Conservation (phyloP, 2,113 vertebrate species). For the Ellobius talpinus region DNA sequence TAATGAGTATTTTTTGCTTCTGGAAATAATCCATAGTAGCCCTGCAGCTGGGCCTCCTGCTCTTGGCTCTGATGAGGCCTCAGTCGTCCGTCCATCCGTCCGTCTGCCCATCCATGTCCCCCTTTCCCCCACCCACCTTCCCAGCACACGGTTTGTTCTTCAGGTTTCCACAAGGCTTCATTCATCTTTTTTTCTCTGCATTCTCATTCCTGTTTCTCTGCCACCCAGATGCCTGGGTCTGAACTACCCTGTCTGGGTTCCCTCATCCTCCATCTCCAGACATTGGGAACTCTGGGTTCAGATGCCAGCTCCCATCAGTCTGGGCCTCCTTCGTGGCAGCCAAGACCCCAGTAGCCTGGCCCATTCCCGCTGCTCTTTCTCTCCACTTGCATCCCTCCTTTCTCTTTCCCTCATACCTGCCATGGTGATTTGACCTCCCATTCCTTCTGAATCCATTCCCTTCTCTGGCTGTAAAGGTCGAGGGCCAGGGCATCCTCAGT, state of each 20-base stretch:
- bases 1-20: fast-evolving
- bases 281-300: not conserved
- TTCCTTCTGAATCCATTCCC: not conserved
- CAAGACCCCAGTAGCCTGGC: not conserved
- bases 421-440: not conserved
- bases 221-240: not conserved
- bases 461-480: not conserved
- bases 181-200: too few species aligned
- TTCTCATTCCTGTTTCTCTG: not conserved
- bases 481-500: not conserved
- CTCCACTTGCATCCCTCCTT: not conserved
- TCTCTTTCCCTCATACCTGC: not conserved
- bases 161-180: not conserved
- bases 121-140: not conserved
- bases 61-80: not conserved
- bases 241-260: not conserved
- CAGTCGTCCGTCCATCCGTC: too few species aligned
- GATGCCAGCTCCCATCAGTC: not conserved
- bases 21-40: not conserved
- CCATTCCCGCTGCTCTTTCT: fast-evolving
- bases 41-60: not conserved
- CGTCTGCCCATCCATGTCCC: too few species aligned
- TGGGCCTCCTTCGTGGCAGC: not conserved
- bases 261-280: not conserved
- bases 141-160: not conserved